Conservation (phyloP, 2,888 invertebrate genomes). For the Abrostola tripartita region DNA sequence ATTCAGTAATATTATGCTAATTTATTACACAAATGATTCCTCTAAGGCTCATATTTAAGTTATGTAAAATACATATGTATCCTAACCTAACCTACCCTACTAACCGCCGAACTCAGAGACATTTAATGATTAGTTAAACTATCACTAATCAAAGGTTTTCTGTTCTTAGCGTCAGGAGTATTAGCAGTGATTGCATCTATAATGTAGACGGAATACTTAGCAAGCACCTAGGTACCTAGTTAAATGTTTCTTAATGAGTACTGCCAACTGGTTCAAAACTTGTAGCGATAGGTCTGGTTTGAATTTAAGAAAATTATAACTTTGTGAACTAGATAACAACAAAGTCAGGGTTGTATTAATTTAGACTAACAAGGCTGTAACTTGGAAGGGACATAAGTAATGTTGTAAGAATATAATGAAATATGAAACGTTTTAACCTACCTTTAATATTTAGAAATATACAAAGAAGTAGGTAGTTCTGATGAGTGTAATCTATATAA, state of each 20-base stretch:
- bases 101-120: too few relatives aligned
- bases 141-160: too few relatives aligned
- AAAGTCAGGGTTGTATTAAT: constrained; percentile 60
- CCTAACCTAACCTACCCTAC: too few relatives aligned
- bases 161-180: too few relatives aligned
- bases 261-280: constrained; percentile 10
- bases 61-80: too few relatives aligned
- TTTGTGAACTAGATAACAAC: constrained; percentile 47
- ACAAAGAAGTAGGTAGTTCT: too few relatives aligned
- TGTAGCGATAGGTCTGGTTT: constrained; percentile 30
- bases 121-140: too few relatives aligned
- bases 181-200: constrained; percentile 22
- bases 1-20: too few relatives aligned
- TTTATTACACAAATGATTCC: too few relatives aligned
- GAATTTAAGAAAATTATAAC: constrained; percentile 44
- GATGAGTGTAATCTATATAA: too few relatives aligned
- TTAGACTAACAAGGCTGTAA: constrained; percentile 42
- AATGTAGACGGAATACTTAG: constrained; percentile 31
- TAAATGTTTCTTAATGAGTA: constrained; percentile 32
- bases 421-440: constrained; percentile 4
- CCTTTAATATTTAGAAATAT: neutral
- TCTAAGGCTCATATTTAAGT: too few relatives aligned
- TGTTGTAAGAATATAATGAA: constrained; percentile 29
- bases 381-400: constrained; percentile 43
- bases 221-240: constrained; percentile 14